phyloP scores from a whole-genome alignment of 2,888 invertebrate genomes.

The Monochamus alternatus region DNA sequence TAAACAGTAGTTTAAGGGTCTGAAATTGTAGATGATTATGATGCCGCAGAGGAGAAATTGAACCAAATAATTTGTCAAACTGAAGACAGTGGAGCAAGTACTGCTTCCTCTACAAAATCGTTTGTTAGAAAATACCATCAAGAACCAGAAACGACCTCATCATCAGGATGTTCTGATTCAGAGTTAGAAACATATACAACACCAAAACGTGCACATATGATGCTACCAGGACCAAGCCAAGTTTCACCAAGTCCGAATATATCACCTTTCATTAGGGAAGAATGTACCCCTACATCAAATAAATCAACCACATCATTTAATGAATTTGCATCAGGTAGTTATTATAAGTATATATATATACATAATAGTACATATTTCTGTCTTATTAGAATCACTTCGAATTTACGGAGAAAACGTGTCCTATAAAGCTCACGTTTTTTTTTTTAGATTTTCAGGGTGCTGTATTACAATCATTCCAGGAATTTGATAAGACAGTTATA shows the following conservation, averaged over 20 bases:
- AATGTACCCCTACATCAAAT: background rate
- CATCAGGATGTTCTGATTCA: too few relatives aligned
- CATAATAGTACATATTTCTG: too few relatives aligned
- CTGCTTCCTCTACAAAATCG: too few relatives aligned
- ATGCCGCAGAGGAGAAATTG: background rate
- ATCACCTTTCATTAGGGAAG: background rate
- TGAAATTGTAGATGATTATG: background rate
- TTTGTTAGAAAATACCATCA: too few relatives aligned
- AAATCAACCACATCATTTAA: background rate
- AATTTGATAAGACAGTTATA: background rate
- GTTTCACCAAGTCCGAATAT: background rate
- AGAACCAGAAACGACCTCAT: too few relatives aligned
- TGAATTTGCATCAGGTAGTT: background rate
- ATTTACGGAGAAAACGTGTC: too few relatives aligned
- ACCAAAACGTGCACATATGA: too few relatives aligned
- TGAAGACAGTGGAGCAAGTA: too few relatives aligned
- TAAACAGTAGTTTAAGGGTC: background rate
- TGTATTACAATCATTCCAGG: background rate
- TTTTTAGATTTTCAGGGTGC: conserved; percentile 6
- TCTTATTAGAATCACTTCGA: too few relatives aligned
- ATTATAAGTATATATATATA: background rate
- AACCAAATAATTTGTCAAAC: too few relatives aligned
- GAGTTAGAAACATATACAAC: too few relatives aligned
- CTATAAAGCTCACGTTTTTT: background rate
- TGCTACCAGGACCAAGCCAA: too few relatives aligned